Base-by-base conservation (phyloP, 2,113 vertebrate genomes). In the Neolamprologus tretocephalus region DNA sequence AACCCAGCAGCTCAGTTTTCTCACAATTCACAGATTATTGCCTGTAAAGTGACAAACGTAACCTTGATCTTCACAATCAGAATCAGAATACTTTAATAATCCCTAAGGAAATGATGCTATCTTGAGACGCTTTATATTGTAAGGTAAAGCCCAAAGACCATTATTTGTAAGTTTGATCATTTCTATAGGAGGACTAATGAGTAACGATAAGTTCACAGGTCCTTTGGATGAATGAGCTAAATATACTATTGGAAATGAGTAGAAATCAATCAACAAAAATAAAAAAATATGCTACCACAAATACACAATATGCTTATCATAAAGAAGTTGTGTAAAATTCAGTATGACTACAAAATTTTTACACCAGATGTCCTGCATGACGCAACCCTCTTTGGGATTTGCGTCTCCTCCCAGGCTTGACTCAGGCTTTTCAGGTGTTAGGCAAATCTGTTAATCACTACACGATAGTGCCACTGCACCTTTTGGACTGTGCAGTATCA, bases 391-490 rank as follows among this genome's bases (percentile, higher is more conserved):
- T 16, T 6, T 26, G 9, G 68, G 1, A 73, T 73, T 73, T 73
- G 68, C 12, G 2, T 73, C 8, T 45, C 21, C 1, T 45, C 68
- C 8, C 21, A 9, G 66, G 13, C 37, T 45, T 42, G 66, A 42
- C 37, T 45, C 37, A 1, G 23, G 45, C 21, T 14, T 73, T 73
- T 73, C 37, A 71, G 12, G 37, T 45, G 68, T 28, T 73, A 73
- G 21, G 14, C 4, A 73, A 73, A 73, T 7, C 13, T 45, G 63
- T 73, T 26, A 71, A 71, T 9, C 58, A 63, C 58, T 63, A 35
- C 13, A 42, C 5, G 1, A 73, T 10, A 7, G 37, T 45, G 21
- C 14, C 40, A 47, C 1, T 28, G 23, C 6, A 31, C 42, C 0
- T 47, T 47, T 75, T 45, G 40, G 3, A 73, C 37, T 47, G 40